Evolutionary conservation across 2,797 vertebrate species (phyloP).

Genomic region (Sarcophilus harrisii): DNA sequence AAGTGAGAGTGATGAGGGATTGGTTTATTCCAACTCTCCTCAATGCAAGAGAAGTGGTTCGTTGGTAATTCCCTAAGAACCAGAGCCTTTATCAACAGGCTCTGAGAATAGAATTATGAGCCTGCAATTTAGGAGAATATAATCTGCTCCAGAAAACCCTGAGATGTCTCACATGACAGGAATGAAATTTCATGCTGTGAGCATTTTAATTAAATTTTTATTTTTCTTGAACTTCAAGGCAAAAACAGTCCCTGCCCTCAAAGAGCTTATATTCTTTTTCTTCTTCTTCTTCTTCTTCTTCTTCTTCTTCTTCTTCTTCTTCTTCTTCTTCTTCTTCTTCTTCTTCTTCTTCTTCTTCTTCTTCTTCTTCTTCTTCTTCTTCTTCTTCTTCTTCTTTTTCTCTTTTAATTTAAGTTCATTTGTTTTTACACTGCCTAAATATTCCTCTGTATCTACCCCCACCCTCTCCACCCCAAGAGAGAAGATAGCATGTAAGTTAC

Average conservation of each 20-base stretch:
- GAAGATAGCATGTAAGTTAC: background rate
- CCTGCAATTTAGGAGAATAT: background rate
- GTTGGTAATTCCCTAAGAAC: background rate
- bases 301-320: too few species aligned
- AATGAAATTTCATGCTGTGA: constrained; percentile 71
- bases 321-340: too few species aligned
- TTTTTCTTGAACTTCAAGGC: constrained; percentile 45
- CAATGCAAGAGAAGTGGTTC: background rate
- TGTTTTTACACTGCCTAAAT: background rate
- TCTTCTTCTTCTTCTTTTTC: too few species aligned
- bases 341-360: too few species aligned
- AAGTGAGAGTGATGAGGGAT: constrained; percentile 58
- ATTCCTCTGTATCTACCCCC: background rate
- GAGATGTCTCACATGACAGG: constrained; percentile 64
- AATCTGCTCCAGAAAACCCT: constrained; percentile 26
- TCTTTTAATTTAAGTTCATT: background rate
- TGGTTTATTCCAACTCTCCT: background rate
- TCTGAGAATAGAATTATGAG: background rate
- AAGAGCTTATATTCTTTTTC: background rate
- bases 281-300: too few species aligned
- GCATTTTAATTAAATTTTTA: constrained; percentile 69
- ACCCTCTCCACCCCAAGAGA: background rate
- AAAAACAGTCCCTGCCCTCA: background rate
- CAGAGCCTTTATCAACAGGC: background rate
- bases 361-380: too few species aligned